These are phyloP conservation scores for Drosophila subquinaria DNA, from an alignment of 2,888 invertebrate species.

Conservation along the genomic window DNA sequence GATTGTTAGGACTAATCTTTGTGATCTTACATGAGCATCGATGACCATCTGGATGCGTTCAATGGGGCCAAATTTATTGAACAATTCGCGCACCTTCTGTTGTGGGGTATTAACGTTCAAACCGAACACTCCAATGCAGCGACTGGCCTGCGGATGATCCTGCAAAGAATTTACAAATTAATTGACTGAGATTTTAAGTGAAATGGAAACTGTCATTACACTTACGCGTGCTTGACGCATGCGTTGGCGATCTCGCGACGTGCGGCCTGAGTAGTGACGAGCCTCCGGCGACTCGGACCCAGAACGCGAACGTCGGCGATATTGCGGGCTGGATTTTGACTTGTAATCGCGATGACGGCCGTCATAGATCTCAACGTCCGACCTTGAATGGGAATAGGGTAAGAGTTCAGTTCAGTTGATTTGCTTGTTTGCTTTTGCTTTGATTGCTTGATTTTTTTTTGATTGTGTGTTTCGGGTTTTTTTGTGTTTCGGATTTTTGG, in stretches of 20 bases:
- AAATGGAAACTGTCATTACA: constrained; percentile 17
- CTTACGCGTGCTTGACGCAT: constrained; percentile 65
- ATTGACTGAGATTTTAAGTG: background rate
- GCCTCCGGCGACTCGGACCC: constrained; percentile 30
- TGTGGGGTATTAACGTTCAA: constrained; percentile 97
- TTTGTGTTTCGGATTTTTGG: constrained; percentile 43
- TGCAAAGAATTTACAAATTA: constrained; percentile 20
- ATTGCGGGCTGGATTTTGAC: constrained; percentile 34
- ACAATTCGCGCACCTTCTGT: constrained; percentile 95
- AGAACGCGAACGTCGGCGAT: constrained; percentile 46
- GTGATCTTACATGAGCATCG: constrained; percentile 90
- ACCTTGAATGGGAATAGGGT: constrained; percentile 75
- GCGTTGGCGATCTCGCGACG: constrained; percentile 55
- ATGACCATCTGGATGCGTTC: constrained; percentile 97
- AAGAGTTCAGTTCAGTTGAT: constrained; percentile 52
- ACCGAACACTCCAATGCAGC: constrained; percentile 98
- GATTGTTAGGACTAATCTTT: rapidly evolving
- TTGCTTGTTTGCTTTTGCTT: constrained; percentile 24
- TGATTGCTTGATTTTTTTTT: constrained; percentile 34
- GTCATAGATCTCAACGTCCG: constrained; percentile 88
- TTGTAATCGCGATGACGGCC: constrained; percentile 89
- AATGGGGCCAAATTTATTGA: constrained; percentile 96
- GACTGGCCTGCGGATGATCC: constrained; percentile 91
- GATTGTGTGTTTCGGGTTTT: constrained; percentile 39
- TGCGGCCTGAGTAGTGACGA: constrained; percentile 49